Conservation (phyloP, 1,140 invertebrate genomes). For the Mylabris phalerata region DNA sequence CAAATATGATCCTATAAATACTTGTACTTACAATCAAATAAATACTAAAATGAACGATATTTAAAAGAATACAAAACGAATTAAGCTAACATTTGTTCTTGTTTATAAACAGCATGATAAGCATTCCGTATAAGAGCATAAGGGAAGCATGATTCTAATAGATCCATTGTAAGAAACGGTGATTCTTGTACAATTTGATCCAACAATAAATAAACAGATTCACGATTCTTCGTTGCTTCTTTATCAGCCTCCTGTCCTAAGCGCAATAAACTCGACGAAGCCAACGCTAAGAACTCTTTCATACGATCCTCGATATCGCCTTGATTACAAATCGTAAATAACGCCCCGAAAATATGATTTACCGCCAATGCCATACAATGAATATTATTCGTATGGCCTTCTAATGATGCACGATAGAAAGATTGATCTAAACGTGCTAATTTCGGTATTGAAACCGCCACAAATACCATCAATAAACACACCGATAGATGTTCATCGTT, state of each 20-base stretch:
- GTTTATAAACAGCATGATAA: constrained; percentile 91
- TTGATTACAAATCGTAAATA: constrained; percentile 92
- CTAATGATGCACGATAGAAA: constrained; percentile 83
- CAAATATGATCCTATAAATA: too few relatives aligned
- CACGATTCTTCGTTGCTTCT: constrained; percentile 86
- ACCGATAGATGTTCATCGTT: constrained; percentile 87
- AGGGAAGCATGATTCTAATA: constrained; percentile 95
- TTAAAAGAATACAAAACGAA: neutral
- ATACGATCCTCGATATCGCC: constrained; percentile 95
- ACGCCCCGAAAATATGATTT: constrained; percentile 92
- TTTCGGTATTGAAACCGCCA: constrained; percentile 95
- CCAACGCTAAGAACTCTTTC: constrained; percentile 96
- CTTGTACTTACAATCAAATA: too few relatives aligned
- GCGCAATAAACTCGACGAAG: constrained; percentile 89
- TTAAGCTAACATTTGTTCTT: constrained; percentile 63
- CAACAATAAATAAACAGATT: constrained; percentile 91
- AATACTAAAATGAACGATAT: too few relatives aligned
- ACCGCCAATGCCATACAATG: constrained; percentile 95
- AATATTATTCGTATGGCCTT: constrained; percentile 96
- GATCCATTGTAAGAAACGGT: constrained; percentile 95
- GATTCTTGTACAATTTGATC: constrained; percentile 97
- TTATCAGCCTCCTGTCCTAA: constrained; percentile 94
- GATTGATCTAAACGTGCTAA: constrained; percentile 86
- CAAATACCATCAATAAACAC: constrained; percentile 96
- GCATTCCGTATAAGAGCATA: constrained; percentile 95